A percentile compares a stretch with the other conserved stretches of the same genome.
phyloP scores from a whole-genome alignment of 2,113 vertebrate genomes.

The Anser cygnoides region DNA sequence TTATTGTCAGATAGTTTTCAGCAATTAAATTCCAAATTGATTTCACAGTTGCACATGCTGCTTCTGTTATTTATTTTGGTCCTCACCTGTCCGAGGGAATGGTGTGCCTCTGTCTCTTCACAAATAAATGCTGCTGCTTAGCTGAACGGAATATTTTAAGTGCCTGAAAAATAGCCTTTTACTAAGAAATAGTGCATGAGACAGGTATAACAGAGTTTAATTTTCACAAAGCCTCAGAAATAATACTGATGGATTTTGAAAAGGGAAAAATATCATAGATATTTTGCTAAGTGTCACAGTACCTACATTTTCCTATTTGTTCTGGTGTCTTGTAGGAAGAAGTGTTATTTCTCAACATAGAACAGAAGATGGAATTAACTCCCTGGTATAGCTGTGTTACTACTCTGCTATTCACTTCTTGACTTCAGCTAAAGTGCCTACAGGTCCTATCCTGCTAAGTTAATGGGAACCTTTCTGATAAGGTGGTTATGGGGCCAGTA shows the following conservation, averaged over 20 bases:
- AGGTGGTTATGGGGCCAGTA: conserved; percentile 41
- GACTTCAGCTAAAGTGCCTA: conserved; percentile 37
- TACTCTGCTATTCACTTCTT: conserved; percentile 24
- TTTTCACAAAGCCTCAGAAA: conserved; percentile 21
- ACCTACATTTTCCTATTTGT: conserved; percentile 41
- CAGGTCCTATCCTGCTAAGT: conserved; percentile 17
- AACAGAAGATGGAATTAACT: conserved; percentile 36
- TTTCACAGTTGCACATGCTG: conserved; percentile 53
- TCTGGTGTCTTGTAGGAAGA: conserved; percentile 35
- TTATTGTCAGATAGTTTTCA: conserved; percentile 58
- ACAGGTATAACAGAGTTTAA: conserved; percentile 41
- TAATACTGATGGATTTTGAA: conserved; percentile 51
- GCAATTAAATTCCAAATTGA: conserved; percentile 72
- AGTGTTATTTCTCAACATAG: conserved; percentile 8
- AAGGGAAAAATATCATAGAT: not conserved
- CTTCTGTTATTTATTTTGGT: conserved; percentile 56
- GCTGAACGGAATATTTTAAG: conserved; percentile 25
- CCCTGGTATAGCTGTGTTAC: not conserved
- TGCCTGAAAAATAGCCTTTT: conserved; percentile 47
- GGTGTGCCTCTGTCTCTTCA: not conserved
- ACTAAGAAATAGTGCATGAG: not conserved
- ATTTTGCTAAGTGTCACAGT: not conserved
- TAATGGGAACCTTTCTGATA: conserved; percentile 57
- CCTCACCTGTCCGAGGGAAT: conserved; percentile 47
- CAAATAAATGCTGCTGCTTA: conserved; percentile 1